These are phyloP conservation scores for Borostomias antarcticus DNA, from an alignment of 2,797 vertebrate species.

Conservation along the genomic window DNA sequence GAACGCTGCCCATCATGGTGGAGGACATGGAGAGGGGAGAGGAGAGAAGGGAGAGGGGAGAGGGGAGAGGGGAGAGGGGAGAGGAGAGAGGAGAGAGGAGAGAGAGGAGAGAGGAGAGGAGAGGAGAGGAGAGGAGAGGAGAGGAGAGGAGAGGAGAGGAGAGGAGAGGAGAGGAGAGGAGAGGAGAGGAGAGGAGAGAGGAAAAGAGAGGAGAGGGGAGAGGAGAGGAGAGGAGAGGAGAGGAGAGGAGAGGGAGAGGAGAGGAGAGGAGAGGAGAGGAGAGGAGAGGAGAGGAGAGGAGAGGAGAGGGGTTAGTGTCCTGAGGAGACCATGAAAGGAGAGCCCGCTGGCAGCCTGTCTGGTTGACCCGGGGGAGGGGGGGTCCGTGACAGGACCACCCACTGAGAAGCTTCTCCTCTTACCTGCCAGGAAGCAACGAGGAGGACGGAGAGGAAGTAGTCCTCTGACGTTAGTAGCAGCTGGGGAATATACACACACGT, in stretches of 20 bases:
- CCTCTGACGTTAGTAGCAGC: too few species aligned
- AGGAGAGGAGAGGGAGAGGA: conserved; percentile 10
- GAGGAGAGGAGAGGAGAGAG: neutral
- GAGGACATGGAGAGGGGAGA: conserved; percentile 15
- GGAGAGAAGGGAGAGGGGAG: conserved; percentile 36
- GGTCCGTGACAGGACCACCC: conserved; percentile 1
- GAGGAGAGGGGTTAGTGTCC: neutral
- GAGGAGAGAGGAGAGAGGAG: conserved; percentile 42
- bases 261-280: neutral
- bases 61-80: conserved; percentile 2
- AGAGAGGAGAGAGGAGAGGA: conserved; percentile 16
- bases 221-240: neutral
- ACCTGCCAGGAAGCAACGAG: neutral
- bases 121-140: conserved; percentile 9
- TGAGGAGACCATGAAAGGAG: conserved; percentile 34
- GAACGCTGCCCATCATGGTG: conserved; percentile 54
- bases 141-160: neutral
- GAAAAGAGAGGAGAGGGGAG: neutral
- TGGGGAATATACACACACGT: too few species aligned
- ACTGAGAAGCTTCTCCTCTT: neutral
- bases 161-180: conserved; percentile 6
- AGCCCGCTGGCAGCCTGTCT: conserved; percentile 24
- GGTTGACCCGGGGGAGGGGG: conserved; percentile 1
- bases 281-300: conserved; percentile 6
- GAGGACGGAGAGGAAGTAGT: neutral